These are phyloP conservation scores for Drosophila borborema DNA, from an alignment of 2,888 invertebrate genomes.

Conservation along the genomic window DNA sequence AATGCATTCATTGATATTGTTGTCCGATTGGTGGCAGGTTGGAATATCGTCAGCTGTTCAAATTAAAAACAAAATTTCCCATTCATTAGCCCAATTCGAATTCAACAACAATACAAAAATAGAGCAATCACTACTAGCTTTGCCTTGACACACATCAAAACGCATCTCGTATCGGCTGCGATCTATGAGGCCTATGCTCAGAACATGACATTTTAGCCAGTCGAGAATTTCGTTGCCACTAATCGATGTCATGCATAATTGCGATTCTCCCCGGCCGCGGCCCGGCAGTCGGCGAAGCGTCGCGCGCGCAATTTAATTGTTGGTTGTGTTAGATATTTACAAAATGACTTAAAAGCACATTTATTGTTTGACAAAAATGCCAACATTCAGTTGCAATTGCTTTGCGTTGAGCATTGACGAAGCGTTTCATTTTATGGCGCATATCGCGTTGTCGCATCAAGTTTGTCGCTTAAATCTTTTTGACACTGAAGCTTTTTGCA, in stretches of 20 bases:
- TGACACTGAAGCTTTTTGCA: conserved; percentile 58
- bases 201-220: conserved; percentile 64
- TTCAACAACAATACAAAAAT: neutral
- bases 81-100: conserved; percentile 8
- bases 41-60: conserved; percentile 85
- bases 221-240: conserved; percentile 43
- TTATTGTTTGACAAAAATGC: conserved; percentile 46
- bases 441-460: conserved; percentile 55
- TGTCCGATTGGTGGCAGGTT: conserved; percentile 86
- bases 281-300: conserved; percentile 32
- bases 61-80: conserved; percentile 3
- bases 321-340: conserved; percentile 30
- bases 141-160: conserved; percentile 63
- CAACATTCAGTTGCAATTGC: conserved; percentile 52
- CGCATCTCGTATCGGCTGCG: conserved; percentile 43
- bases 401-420: conserved; percentile 35
- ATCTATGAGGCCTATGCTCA: conserved; percentile 62
- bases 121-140: conserved; percentile 13
- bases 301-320: conserved; percentile 46
- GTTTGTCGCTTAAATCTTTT: conserved; percentile 63
- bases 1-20: conserved; percentile 88
- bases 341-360: conserved; percentile 31
- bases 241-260: conserved; percentile 50
- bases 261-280: neutral
- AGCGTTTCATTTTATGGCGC: conserved; percentile 29